Percentiles rank a stretch among this genome's conserved stretches.
These are phyloP conservation scores for Coleophora deauratella DNA, from an alignment of 2,888 invertebrate species.

Conservation along the genomic window DNA sequence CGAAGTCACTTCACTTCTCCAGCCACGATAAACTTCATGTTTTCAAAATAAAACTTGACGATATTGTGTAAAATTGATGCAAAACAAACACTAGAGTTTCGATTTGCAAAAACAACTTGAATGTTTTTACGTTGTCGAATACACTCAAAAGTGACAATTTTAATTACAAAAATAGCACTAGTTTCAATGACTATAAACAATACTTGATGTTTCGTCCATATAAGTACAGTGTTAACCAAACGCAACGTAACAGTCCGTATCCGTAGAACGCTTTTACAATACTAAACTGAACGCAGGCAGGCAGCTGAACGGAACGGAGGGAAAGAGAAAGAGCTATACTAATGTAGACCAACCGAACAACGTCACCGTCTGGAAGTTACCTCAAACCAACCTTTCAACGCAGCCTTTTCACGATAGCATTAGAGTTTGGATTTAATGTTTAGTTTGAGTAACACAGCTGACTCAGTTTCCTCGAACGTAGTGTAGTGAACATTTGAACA, in stretches of 20 bases:
- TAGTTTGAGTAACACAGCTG: slow-evolving; percentile 32
- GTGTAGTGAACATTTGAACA: slow-evolving; percentile 58
- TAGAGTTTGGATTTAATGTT: slow-evolving; percentile 19
- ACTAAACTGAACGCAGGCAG: slow-evolving; percentile 35
- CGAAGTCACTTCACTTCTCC: slow-evolving; percentile 40
- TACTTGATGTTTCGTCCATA: not conserved
- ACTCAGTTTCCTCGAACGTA: slow-evolving; percentile 61
- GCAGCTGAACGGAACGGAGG: slow-evolving; percentile 57
- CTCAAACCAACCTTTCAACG: too few species aligned
- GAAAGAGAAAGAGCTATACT: slow-evolving; percentile 66
- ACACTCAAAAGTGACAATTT: not conserved
- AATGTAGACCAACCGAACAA: slow-evolving; percentile 34
- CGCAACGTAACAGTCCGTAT: slow-evolving; percentile 45
- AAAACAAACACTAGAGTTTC: slow-evolving; percentile 21
- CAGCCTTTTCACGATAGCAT: too few species aligned
- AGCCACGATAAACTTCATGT: slow-evolving; percentile 42
- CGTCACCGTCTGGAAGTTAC: too few species aligned
- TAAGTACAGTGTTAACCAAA: slow-evolving; percentile 23
- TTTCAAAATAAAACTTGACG: slow-evolving; percentile 52
- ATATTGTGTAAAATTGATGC: slow-evolving; percentile 26
- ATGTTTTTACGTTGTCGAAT: slow-evolving; percentile 6
- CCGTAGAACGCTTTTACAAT: slow-evolving; percentile 53
- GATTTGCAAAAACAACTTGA: slow-evolving; percentile 14
- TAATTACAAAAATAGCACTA: slow-evolving; percentile 5
- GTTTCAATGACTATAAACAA: too few species aligned